phyloP scores from a whole-genome alignment of 2,797 vertebrate genomes.

The Margarornis squamiger region DNA sequence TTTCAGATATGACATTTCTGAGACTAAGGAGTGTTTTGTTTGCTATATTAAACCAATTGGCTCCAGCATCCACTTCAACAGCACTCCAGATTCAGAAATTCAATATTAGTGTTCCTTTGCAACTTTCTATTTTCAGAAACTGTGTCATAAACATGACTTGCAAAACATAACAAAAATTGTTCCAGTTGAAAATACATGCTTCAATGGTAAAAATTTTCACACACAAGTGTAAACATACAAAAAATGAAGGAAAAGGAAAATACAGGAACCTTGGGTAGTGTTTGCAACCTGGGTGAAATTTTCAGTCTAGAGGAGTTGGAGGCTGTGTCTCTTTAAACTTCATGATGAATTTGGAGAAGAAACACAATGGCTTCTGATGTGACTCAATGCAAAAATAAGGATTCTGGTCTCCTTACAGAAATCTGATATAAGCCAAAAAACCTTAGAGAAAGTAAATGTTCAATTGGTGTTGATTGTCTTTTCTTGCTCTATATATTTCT shows the following conservation, averaged over 20 bases:
- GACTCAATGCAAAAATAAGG: background rate
- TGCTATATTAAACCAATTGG: background rate
- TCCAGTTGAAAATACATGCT: background rate
- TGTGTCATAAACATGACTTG: background rate
- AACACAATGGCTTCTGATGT: background rate
- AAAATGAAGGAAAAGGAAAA: background rate
- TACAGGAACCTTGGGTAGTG: background rate
- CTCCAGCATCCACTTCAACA: background rate
- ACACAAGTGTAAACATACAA: background rate
- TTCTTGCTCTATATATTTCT: background rate
- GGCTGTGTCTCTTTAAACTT: background rate
- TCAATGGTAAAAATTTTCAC: background rate
- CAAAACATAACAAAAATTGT: background rate
- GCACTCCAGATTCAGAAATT: background rate
- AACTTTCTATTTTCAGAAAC: background rate
- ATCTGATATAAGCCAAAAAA: background rate
- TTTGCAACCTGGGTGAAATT: background rate
- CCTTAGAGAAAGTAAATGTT: background rate
- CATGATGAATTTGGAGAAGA: background rate
- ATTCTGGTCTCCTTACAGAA: background rate
- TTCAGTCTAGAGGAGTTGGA: fast-evolving
- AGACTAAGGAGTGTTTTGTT: background rate
- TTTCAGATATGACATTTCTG: background rate
- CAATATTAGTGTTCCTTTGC: background rate
- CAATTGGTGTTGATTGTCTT: background rate